Evolutionary conservation across 1,140 invertebrate species (phyloP).

Genomic region (Belonocnema kinseyi): DNA sequence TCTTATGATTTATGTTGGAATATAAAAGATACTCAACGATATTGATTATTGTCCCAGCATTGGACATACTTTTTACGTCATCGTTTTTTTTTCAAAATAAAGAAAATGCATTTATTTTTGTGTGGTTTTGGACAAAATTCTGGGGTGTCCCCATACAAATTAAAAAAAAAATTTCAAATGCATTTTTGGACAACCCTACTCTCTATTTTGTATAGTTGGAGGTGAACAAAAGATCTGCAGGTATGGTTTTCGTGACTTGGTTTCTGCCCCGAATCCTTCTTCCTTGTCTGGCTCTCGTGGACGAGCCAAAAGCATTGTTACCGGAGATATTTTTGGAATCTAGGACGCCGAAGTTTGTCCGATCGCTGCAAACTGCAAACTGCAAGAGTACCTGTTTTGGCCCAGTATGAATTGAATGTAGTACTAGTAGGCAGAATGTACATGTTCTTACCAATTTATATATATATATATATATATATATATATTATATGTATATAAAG

Average conservation of each 20-base stretch:
- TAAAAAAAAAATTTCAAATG: no score
- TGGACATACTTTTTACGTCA: no score
- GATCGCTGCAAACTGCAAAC: constrained; percentile 21
- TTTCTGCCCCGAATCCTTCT: not conserved
- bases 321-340: constrained; percentile 46
- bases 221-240: constrained; percentile 3
- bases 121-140: no score
- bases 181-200: no score
- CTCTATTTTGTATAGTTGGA: not conserved
- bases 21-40: no score
- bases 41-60: no score
- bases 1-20: no score
- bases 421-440: no score
- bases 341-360: constrained; percentile 41
- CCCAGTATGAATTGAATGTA: constrained; percentile 1
- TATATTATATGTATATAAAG: not conserved
- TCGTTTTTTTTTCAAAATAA: no score
- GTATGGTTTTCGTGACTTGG: constrained; percentile 12
- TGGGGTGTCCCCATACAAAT: no score
- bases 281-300: not conserved
- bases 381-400: constrained; percentile 16
- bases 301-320: constrained; percentile 36
- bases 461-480: not conserved
- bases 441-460: no score
- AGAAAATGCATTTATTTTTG: no score